phyloP scores from a whole-genome alignment of 53 echinoderm and acorn worm species.

The Henricia sp. region DNA sequence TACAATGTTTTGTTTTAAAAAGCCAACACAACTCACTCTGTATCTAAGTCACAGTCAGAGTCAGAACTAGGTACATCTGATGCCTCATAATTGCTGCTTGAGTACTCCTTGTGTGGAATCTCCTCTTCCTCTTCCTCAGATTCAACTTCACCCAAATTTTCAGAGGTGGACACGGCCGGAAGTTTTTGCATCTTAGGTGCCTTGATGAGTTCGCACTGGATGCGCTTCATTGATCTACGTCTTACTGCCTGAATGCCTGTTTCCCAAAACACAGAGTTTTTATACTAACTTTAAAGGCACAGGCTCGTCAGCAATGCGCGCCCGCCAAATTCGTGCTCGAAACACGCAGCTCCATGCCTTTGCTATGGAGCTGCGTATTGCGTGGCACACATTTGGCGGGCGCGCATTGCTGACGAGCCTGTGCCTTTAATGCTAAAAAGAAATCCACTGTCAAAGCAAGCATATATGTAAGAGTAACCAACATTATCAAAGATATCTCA shows the following conservation, averaged over 20 bases:
- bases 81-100: not conserved
- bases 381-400: too few species aligned
- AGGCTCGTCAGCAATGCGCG: too few species aligned
- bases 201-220: slow-evolving; percentile 14
- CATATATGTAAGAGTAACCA: not conserved
- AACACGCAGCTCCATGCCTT: too few species aligned
- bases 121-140: not conserved
- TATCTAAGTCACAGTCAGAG: slow-evolving; percentile 10
- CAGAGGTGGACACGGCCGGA: not conserved
- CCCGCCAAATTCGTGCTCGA: too few species aligned
- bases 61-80: slow-evolving; percentile 21
- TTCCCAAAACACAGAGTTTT: not conserved
- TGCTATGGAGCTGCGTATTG: too few species aligned
- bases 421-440: not conserved
- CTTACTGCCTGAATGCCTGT: slow-evolving; percentile 2
- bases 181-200: not conserved
- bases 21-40: not conserved
- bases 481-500: not conserved
- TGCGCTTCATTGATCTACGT: not conserved
- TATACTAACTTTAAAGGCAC: not conserved
- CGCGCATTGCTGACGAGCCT: too few species aligned
- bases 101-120: not conserved
- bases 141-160: not conserved
- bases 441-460: not conserved
- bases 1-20: not conserved